Conservation (phyloP, 2,888 invertebrate species). For the Drosophila seclusa region DNA sequence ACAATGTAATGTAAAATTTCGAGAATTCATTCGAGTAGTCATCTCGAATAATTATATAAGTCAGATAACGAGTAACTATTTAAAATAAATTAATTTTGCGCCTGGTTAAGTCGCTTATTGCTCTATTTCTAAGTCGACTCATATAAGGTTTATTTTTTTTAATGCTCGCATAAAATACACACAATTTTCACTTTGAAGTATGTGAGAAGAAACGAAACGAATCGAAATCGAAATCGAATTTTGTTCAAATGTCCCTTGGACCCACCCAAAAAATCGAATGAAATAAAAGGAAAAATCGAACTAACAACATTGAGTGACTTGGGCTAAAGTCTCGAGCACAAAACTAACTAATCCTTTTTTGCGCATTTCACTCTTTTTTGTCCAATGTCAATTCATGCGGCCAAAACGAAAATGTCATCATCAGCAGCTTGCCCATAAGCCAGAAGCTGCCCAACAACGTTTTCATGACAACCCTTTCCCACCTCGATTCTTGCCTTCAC, state of each 20-base stretch:
- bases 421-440: constrained; percentile 68
- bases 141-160: background rate
- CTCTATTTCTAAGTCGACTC: background rate
- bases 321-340: constrained; percentile 40
- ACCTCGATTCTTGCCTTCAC: constrained; percentile 24
- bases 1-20: background rate
- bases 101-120: background rate
- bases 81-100: background rate
- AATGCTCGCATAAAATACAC: constrained; percentile 7
- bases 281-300: background rate
- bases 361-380: constrained; percentile 57
- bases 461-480: constrained; percentile 15
- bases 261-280: constrained; percentile 6
- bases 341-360: constrained; percentile 79
- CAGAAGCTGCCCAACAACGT: constrained; percentile 32
- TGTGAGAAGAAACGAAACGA: constrained; percentile 24
- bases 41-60: background rate
- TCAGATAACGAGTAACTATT: background rate
- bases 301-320: constrained; percentile 67
- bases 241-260: constrained; percentile 35
- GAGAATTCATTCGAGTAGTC: background rate
- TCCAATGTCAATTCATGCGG: constrained; percentile 65
- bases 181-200: background rate
- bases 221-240: constrained; percentile 62
- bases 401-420: constrained; percentile 78